Evolutionary conservation across 1,140 invertebrate species (phyloP).

Genomic region (Zaprionus taronus): DNA sequence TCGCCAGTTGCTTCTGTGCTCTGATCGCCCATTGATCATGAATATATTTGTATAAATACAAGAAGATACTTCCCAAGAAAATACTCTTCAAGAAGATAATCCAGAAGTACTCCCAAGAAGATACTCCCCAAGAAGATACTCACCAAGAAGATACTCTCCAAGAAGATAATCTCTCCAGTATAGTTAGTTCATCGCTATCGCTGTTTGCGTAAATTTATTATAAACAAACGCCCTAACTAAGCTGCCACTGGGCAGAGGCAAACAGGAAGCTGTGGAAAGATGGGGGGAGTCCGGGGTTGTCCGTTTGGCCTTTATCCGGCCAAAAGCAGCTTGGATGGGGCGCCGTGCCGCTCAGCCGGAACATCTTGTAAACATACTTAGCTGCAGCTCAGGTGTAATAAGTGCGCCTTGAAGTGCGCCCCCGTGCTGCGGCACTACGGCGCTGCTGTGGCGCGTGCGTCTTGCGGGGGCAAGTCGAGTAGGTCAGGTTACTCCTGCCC

Average conservation of each 20-base stretch:
- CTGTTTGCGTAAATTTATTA: slow-evolving; percentile 69
- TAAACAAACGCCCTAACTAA: slow-evolving; percentile 60
- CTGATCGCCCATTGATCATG: neutral
- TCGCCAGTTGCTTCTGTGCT: neutral
- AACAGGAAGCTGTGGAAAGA: neutral
- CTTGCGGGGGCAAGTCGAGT: neutral
- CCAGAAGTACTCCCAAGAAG: too few species aligned
- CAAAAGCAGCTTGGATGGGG: neutral
- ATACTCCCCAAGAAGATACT: neutral
- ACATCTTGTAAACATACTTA: slow-evolving; percentile 83
- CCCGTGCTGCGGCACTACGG: slow-evolving; percentile 24
- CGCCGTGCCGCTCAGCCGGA: slow-evolving; percentile 56
- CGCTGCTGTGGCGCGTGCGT: slow-evolving; percentile 14
- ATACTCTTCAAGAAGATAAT: neutral
- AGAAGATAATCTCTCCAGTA: neutral
- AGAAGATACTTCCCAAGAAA: too few species aligned
- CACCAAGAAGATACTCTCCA: neutral
- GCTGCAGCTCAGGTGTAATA: slow-evolving; percentile 82
- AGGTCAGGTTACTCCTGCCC: slow-evolving; percentile 34
- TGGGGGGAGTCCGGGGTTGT: neutral
- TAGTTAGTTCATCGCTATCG: neutral
- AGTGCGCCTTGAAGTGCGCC: slow-evolving; percentile 72
- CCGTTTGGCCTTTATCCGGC: slow-evolving; percentile 10
- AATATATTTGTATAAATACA: neutral
- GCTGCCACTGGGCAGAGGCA: neutral